These are phyloP conservation scores for Babyrousa celebensis DNA, from an alignment of 2,797 vertebrate genomes.

Conservation along the genomic window DNA sequence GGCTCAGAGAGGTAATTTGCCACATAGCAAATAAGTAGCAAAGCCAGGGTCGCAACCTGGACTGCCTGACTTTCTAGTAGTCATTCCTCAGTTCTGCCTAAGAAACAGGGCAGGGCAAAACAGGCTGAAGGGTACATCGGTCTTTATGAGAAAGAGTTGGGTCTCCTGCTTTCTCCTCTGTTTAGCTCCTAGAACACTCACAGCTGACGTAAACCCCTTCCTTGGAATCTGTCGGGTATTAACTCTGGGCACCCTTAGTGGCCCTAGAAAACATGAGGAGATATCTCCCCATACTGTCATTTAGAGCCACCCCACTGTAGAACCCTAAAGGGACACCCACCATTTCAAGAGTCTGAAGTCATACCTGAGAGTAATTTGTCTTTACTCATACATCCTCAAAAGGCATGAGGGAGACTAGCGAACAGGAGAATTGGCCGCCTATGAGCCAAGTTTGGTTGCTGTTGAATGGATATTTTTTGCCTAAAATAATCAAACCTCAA, in stretches of 20 bases:
- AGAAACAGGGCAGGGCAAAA: constrained; percentile 27
- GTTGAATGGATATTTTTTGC: not conserved
- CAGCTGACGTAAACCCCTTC: not conserved
- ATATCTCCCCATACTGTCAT: not conserved
- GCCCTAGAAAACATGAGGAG: not conserved
- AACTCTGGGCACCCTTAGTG: not conserved
- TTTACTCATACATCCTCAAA: not conserved
- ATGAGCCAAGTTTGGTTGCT: not conserved
- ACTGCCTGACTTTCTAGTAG: not conserved
- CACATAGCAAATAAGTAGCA: not conserved
- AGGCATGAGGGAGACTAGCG: not conserved
- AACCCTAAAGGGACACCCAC: not conserved
- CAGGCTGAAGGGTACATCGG: not conserved
- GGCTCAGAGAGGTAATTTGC: constrained; percentile 43
- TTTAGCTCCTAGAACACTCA: not conserved
- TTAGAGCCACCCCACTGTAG: not conserved
- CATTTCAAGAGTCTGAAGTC: not conserved
- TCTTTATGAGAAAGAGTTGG: not conserved
- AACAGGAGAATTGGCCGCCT: not conserved
- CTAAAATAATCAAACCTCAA: not conserved
- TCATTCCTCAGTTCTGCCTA: not conserved
- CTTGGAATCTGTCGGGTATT: not conserved
- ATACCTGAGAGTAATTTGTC: not conserved
- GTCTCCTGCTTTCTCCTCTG: not conserved
- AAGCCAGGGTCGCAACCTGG: not conserved